Percentiles rank a stretch among this genome's conserved stretches.
Conservation (phyloP, 2,797 vertebrate genomes). For the Danionella dracula region DNA sequence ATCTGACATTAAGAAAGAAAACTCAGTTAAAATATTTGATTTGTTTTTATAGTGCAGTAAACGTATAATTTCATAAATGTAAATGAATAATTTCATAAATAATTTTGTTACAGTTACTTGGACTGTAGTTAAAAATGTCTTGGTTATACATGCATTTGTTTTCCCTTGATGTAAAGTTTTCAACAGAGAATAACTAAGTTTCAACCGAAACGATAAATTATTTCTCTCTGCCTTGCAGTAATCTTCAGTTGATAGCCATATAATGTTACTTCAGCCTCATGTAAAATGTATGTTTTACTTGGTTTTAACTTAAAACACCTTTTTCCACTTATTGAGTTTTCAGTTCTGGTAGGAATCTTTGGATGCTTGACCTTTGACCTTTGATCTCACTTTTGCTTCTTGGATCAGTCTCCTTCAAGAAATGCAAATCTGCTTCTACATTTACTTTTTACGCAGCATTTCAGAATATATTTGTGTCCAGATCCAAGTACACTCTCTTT, state of each 20-base stretch:
- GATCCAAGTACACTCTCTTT: conserved; percentile 16
- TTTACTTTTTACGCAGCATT: neutral
- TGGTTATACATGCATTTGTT: neutral
- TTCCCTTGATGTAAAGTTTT: neutral
- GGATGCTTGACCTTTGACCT: neutral
- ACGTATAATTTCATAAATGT: no score
- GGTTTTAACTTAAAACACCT: no score
- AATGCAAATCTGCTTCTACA: neutral
- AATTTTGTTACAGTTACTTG: neutral
- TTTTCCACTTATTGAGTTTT: neutral
- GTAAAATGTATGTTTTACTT: neutral
- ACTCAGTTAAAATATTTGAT: no score
- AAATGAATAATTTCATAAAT: neutral
- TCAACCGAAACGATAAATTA: no score
- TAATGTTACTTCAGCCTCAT: neutral
- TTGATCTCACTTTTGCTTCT: neutral
- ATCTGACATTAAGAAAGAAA: no score
- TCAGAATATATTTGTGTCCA: conserved; percentile 24
- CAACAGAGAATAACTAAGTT: no score
- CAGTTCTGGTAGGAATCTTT: neutral
- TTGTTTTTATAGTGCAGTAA: no score
- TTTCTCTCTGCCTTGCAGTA: no score
- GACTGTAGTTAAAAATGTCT: neutral
- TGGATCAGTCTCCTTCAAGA: neutral
- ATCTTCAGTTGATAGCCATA: neutral